phyloP scores from a whole-genome alignment of 2,797 vertebrate species.

The Catharus ustulatus region DNA sequence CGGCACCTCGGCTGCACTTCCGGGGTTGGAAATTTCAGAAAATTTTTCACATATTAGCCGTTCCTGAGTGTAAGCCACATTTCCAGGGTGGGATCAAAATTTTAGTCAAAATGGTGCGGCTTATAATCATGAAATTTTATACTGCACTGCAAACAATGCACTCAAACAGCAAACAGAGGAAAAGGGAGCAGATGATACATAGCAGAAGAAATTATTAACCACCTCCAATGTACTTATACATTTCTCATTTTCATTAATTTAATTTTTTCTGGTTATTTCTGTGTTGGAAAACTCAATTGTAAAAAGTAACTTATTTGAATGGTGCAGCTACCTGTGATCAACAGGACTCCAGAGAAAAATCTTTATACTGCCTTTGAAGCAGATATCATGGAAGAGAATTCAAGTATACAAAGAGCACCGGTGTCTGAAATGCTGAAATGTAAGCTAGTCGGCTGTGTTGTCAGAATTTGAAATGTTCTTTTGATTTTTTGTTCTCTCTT shows the following conservation, averaged over 20 bases:
- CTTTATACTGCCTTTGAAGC: background rate
- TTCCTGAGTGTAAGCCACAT: too few species aligned
- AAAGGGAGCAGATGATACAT: background rate
- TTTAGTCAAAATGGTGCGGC: too few species aligned
- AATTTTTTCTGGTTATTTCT: background rate
- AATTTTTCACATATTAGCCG: too few species aligned
- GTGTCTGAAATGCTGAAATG: background rate
- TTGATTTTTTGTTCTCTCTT: background rate
- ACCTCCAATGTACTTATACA: background rate
- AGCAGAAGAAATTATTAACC: background rate
- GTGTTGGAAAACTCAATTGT: background rate
- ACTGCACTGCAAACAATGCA: background rate
- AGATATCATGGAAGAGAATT: background rate
- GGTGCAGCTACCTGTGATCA: background rate
- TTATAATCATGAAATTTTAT: background rate
- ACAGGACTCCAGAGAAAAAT: background rate
- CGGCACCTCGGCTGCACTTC: too few species aligned
- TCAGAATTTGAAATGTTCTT: background rate
- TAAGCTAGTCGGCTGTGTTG: background rate
- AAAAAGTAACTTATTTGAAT: background rate
- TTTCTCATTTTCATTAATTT: background rate
- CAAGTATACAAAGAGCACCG: fast-evolving
- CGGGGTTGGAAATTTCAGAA: too few species aligned
- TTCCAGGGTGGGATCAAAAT: too few species aligned
- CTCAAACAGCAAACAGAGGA: background rate